These are phyloP conservation scores for Corythoichthys haematopterus DNA, from an alignment of 2,113 vertebrate species.

Conservation along the genomic window DNA sequence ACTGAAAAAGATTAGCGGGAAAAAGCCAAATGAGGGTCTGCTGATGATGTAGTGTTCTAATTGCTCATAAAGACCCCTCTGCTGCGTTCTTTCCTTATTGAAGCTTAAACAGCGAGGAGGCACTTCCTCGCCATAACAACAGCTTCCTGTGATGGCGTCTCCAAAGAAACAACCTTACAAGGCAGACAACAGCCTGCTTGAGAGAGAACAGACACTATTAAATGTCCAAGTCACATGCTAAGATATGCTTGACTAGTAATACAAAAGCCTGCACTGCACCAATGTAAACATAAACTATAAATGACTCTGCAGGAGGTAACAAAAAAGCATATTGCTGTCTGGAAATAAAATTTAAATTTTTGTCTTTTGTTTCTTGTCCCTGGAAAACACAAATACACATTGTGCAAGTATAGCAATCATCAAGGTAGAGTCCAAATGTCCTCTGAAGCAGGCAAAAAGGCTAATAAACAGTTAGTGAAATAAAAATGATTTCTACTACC, in stretches of 20 bases:
- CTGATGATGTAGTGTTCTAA: constrained; percentile 12
- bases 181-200: constrained; percentile 32
- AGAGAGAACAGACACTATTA: constrained; percentile 33
- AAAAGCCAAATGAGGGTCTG: background rate
- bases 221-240: constrained; percentile 12
- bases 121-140: constrained; percentile 66
- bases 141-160: constrained; percentile 58
- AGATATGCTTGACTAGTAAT: constrained; percentile 12
- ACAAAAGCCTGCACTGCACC: background rate
- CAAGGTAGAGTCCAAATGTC: constrained; percentile 10
- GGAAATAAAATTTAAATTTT: background rate
- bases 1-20: constrained; percentile 7
- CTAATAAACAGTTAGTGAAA: constrained; percentile 20
- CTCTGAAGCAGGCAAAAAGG: constrained; percentile 15
- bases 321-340: background rate
- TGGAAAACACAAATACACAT: background rate
- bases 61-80: constrained; percentile 43
- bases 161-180: constrained; percentile 26
- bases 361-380: background rate
- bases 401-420: constrained; percentile 15
- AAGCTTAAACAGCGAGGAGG: constrained; percentile 54
- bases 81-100: constrained; percentile 39
- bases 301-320: background rate
- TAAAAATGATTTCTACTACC: constrained; percentile 27
- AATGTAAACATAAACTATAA: background rate